Percentiles rank a stretch among this genome's conserved stretches.
Conservation (phyloP, 2,113 vertebrate genomes). For the Nymphicus hollandicus region DNA sequence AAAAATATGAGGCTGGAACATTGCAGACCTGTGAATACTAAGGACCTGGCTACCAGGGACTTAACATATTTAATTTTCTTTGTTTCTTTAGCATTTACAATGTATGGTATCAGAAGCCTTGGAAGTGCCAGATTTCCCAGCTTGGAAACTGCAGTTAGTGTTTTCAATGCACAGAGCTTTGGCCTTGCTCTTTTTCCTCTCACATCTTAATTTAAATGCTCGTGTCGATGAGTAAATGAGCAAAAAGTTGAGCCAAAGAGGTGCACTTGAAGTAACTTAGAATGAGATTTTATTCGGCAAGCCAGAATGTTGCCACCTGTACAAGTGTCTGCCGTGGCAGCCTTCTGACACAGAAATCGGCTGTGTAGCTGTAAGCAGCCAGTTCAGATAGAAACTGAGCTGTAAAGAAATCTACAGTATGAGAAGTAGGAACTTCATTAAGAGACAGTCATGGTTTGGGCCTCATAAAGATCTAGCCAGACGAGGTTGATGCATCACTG, state of each 20-base stretch:
- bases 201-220: conserved; percentile 1
- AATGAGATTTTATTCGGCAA: background rate
- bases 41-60: background rate
- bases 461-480: background rate
- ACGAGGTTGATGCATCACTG: background rate
- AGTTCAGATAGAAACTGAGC: background rate
- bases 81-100: background rate
- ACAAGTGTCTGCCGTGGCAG: background rate
- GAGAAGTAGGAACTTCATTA: background rate
- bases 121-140: background rate
- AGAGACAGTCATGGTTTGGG: background rate
- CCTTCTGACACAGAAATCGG: background rate
- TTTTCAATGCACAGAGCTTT: background rate
- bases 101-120: background rate
- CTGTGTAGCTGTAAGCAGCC: background rate
- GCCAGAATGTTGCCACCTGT: background rate
- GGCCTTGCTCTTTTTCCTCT: conserved; percentile 15
- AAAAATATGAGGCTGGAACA: background rate
- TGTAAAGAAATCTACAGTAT: background rate
- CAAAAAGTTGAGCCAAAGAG: background rate
- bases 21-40: background rate
- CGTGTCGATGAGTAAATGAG: background rate
- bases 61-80: background rate
- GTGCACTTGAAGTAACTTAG: background rate
- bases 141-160: background rate